Evolutionary conservation across 2,888 invertebrate genomes (phyloP).

Genomic region (Stenoptilia bipunctidactyla): DNA sequence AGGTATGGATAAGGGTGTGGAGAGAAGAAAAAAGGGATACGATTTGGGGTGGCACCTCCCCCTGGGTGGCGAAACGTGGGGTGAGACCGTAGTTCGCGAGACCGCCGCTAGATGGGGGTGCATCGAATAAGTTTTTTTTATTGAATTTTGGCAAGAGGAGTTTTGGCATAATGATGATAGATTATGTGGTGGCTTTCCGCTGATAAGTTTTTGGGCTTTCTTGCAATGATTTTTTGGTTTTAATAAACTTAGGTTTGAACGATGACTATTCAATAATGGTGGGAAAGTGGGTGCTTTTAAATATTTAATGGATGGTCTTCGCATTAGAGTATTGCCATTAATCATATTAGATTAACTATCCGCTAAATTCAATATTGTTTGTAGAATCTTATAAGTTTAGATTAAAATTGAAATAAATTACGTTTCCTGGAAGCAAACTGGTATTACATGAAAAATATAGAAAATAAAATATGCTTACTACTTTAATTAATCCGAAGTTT

Average conservation of each 20-base stretch:
- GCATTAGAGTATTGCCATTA: too few relatives aligned
- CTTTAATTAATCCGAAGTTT: too few relatives aligned
- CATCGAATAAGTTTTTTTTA: conserved; percentile 55
- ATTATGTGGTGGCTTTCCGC: conserved; percentile 57
- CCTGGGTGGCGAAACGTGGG: conserved; percentile 31
- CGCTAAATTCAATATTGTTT: too few relatives aligned
- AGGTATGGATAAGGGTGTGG: conserved; percentile 69
- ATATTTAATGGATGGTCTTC: neutral
- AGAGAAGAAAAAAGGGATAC: conserved; percentile 68
- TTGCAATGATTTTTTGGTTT: neutral
- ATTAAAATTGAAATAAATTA: too few relatives aligned
- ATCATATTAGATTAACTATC: too few relatives aligned
- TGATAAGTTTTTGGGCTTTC: conserved; percentile 58
- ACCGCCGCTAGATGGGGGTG: conserved; percentile 61
- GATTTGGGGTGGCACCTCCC: conserved; percentile 52
- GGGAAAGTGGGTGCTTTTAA: conserved; percentile 10
- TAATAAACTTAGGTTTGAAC: too few relatives aligned
- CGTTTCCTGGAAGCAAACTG: too few relatives aligned
- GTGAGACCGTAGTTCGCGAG: conserved; percentile 36
- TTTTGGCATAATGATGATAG: conserved; percentile 69
- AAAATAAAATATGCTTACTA: too few relatives aligned
- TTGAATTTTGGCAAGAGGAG: conserved; percentile 59
- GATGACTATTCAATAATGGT: conserved; percentile 24
- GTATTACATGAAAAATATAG: too few relatives aligned
- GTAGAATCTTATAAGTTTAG: too few relatives aligned